phyloP scores from a whole-genome alignment of 1,140 invertebrate genomes.

The Rhagoletis pomonella region DNA sequence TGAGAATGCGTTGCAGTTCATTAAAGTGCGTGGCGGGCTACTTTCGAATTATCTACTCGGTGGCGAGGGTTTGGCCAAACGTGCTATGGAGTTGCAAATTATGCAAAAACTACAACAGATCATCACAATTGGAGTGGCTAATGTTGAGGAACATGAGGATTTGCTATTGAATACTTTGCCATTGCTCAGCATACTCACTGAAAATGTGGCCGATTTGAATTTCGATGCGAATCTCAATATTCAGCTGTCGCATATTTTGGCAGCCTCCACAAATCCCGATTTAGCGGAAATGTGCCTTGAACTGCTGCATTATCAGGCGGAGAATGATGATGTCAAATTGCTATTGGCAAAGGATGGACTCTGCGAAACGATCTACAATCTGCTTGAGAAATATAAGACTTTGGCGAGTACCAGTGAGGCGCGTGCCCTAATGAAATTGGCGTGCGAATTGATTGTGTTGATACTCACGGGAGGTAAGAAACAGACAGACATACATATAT shows the following conservation, averaged over 20 bases:
- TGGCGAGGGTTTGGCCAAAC: conserved; percentile 80
- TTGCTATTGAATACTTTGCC: conserved; percentile 82
- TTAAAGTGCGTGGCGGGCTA: conserved; percentile 81
- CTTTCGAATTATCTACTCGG: conserved; percentile 87
- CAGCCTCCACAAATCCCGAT: conserved; percentile 79
- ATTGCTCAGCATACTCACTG: conserved; percentile 84
- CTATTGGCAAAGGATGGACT: conserved; percentile 83
- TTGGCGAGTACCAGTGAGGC: conserved; percentile 81
- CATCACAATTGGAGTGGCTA: conserved; percentile 75
- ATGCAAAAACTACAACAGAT: conserved; percentile 78
- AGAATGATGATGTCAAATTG: conserved; percentile 86
- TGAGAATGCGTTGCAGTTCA: conserved; percentile 74
- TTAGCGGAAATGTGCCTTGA: conserved; percentile 85
- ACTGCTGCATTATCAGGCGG: conserved; percentile 83
- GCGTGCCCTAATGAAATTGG: conserved; percentile 84
- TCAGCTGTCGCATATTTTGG: conserved; percentile 78
- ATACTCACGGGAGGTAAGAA: conserved; percentile 87
- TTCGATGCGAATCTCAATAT: conserved; percentile 78
- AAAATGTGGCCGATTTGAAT: conserved; percentile 78
- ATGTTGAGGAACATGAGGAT: conserved; percentile 76
- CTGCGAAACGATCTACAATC: conserved; percentile 83
- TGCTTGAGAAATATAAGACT: conserved; percentile 83
- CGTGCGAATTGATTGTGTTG: conserved; percentile 89
- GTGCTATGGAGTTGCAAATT: conserved; percentile 81
- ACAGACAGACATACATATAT: no score